These are phyloP conservation scores for Habrosyne pyritoides DNA, from an alignment of 2,888 invertebrate species.

Conservation along the genomic window DNA sequence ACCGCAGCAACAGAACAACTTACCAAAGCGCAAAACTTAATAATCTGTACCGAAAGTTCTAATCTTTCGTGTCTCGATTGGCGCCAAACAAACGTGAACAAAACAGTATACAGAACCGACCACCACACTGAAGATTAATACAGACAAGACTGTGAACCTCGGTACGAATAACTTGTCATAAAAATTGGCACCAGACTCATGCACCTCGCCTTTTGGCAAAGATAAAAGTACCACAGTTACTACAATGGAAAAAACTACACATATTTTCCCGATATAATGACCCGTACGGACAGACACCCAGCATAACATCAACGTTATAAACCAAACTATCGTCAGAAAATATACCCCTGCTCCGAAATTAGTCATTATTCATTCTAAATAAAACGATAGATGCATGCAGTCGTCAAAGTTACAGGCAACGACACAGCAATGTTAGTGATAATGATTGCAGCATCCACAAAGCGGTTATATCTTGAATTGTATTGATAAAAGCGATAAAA, in stretches of 20 bases:
- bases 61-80: conserved; percentile 63
- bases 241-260: conserved; percentile 78
- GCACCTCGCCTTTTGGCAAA: conserved; percentile 82
- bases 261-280: conserved; percentile 85
- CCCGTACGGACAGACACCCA: conserved; percentile 86
- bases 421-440: conserved; percentile 41
- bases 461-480: conserved; percentile 28
- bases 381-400: conserved; percentile 42
- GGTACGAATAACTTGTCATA: conserved; percentile 64
- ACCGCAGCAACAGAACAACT: conserved; percentile 41
- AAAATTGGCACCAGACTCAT: conserved; percentile 73
- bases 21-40: conserved; percentile 45
- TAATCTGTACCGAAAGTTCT: conserved; percentile 54
- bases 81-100: conserved; percentile 58
- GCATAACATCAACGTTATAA: conserved; percentile 84
- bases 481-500: conserved; percentile 39
- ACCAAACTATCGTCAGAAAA: conserved; percentile 86
- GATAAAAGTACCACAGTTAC: conserved; percentile 84
- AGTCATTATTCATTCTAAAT: conserved; percentile 51
- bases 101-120: conserved; percentile 57
- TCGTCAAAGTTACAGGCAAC: conserved; percentile 38
- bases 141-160: conserved; percentile 54
- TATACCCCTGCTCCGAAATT: conserved; percentile 87
- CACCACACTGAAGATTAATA: conserved; percentile 54
- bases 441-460: conserved; percentile 31